phyloP scores from a whole-genome alignment of 23 tunicate species.

The Oikopleura dioica region DNA sequence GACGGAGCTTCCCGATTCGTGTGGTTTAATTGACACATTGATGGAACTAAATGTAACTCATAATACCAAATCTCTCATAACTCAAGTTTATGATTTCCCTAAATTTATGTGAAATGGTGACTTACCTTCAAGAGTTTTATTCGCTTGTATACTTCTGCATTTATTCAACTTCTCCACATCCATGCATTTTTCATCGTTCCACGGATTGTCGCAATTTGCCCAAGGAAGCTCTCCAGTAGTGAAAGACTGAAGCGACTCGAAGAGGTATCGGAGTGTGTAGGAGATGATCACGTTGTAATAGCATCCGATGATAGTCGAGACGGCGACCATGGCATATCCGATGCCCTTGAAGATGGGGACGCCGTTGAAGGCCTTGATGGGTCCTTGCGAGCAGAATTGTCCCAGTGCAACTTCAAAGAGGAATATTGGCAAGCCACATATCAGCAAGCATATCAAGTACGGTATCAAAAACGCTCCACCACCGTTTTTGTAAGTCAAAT shows the following conservation, averaged over 20 bases:
- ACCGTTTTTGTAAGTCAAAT: background rate
- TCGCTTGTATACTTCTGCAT: background rate
- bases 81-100: background rate
- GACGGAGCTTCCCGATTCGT: constrained; percentile 18
- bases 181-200: constrained; percentile 33
- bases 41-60: background rate
- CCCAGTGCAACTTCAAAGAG: constrained; percentile 56
- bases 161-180: background rate
- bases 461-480: constrained; percentile 50
- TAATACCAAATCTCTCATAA: background rate
- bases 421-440: constrained; percentile 52
- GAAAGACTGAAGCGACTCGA: constrained; percentile 26
- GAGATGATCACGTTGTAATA: constrained; percentile 87
- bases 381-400: constrained; percentile 52
- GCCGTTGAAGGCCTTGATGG: constrained; percentile 47
- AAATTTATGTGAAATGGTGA: no score
- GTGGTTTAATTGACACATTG: background rate
- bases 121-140: background rate
- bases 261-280: constrained; percentile 83
- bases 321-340: constrained; percentile 56
- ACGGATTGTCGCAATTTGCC: constrained; percentile 59
- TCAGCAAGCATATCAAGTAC: constrained; percentile 33
- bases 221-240: constrained; percentile 35
- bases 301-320: constrained; percentile 62
- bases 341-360: constrained; percentile 52